These are phyloP conservation scores for Lagopus leucura DNA, from an alignment of 2,113 vertebrate species.

Conservation along the genomic window DNA sequence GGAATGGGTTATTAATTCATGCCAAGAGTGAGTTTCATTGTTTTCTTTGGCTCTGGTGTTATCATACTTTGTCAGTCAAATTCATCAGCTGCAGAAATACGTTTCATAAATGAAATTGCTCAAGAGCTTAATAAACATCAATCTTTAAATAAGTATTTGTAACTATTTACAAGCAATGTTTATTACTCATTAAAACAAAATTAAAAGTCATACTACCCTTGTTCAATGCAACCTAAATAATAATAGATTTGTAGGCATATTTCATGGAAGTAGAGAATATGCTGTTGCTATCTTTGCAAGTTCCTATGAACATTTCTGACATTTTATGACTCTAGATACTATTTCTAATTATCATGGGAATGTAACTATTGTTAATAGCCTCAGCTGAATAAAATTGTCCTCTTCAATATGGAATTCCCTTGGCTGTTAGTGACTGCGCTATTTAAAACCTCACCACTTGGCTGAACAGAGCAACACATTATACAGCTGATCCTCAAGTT, in stretches of 20 bases:
- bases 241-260: not conserved
- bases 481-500: not conserved
- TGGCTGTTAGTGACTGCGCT: not conserved
- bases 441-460: not conserved
- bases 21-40: not conserved
- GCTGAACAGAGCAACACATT: not conserved
- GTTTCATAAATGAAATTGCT: not conserved
- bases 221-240: not conserved
- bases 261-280: not conserved
- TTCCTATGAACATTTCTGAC: not conserved
- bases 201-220: not conserved
- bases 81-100: not conserved
- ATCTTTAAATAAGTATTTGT: not conserved
- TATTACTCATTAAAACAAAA: not conserved
- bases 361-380: not conserved
- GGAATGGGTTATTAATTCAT: not conserved
- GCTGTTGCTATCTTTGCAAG: not conserved
- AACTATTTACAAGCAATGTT: not conserved
- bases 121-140: not conserved
- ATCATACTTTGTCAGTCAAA: not conserved
- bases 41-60: not conserved
- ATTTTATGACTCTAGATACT: not conserved
- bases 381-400: not conserved
- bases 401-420: not conserved
- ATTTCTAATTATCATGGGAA: not conserved